Conservation (phyloP, 92 coral and sea anemone genomes). For the Phenganax subtilis region DNA sequence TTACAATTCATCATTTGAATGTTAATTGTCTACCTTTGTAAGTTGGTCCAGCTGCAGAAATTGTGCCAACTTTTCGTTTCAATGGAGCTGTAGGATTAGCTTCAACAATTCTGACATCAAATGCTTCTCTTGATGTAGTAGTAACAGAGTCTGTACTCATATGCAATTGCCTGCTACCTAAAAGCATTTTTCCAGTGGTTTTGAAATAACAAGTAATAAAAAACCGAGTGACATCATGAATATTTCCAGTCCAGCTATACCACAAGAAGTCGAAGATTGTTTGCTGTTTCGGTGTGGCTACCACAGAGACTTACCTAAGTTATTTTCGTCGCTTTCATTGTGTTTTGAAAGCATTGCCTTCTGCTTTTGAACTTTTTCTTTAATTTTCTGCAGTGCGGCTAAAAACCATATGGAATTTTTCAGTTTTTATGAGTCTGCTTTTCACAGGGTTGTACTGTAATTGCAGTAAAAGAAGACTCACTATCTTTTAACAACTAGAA, state of each 20-base stretch:
- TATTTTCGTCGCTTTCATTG: not conserved
- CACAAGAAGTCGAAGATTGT: not conserved
- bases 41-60: constrained; percentile 69
- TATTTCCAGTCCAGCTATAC: not conserved
- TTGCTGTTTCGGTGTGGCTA: no score
- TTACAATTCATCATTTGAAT: not conserved
- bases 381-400: constrained; percentile 34
- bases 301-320: not conserved
- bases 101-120: constrained; percentile 2
- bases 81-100: constrained; percentile 51
- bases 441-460: no score
- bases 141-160: constrained; percentile 8
- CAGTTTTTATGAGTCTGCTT: not conserved
- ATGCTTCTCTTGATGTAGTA: not conserved
- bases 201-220: not conserved
- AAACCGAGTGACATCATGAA: not conserved
- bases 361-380: constrained; percentile 37
- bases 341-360: constrained; percentile 31
- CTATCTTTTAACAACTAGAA: not conserved
- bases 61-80: constrained; percentile 80
- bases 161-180: constrained; percentile 24
- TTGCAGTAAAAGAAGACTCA: no score
- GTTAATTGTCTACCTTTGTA: constrained; percentile 64
- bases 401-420: not conserved
- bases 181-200: not conserved